Evolutionary conservation across 2,888 invertebrate species (phyloP), one percentile per base, ranked within the genome.

Genomic region (Stenodera caucasica): DNA sequence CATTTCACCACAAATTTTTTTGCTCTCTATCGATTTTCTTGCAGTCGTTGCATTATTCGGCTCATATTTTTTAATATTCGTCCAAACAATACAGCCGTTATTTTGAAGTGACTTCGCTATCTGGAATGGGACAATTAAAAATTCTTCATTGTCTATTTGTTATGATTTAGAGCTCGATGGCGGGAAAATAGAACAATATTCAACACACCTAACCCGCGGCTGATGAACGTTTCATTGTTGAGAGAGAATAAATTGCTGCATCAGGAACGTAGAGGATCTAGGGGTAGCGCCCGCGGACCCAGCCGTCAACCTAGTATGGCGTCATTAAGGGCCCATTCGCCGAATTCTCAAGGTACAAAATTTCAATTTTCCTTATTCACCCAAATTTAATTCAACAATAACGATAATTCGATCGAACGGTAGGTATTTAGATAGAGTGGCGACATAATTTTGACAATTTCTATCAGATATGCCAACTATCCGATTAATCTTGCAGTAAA

Each of bases 131-230:
- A 53, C 4, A 3, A n/a, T 15, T 12, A 33, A 33, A 9, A 32
- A 29, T 6, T 45, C 0, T 33, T n/a, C 8, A 8, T 7, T 30
- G 7, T 30, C 8, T 1, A 26, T 26, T 33, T n/a, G n/a, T 33
- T 12, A n/a, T 11, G 21, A 23, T 23, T 23, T 84, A 95, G 95
- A 80, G 95, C 95, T 30, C 86, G 94, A 76, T 95, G 94, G 92
- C 87, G 90, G 71, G 95, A 95, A 75, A 94, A 93, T 79, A 87
- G 95, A 26, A 93, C 94, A 33, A 95, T 96, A 75, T 95, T 96
- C 84, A 95, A 95, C 81, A 95, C 95, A 54, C 94, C 95, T 29
- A 95, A 95, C 80, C 94, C 96, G 61, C 88, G 96, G 61, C 83
- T 96, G 81, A 95, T 95, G 94, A 95, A 95, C 81, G 94, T 92